Evolutionary conservation across 2,888 invertebrate species (phyloP).

Genomic region (Microchrysa polita): DNA sequence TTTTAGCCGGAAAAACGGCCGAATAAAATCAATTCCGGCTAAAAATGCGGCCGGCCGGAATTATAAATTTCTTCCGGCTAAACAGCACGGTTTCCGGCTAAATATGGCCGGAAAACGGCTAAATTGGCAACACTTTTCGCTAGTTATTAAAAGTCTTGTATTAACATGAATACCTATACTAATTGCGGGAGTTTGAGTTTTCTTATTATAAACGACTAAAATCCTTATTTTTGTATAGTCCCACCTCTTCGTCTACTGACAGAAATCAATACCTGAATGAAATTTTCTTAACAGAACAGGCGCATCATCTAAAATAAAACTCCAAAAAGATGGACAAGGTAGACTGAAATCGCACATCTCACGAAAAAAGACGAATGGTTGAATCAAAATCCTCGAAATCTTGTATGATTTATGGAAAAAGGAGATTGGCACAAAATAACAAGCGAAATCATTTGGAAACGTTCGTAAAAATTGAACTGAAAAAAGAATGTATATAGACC

Average conservation of each 20-base stretch:
- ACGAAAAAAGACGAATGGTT: background rate
- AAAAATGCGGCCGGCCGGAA: no score
- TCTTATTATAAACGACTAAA: no score
- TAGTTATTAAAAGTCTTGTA: no score
- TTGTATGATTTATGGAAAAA: slow-evolving; percentile 34
- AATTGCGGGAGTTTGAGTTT: no score
- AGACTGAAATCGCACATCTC: background rate
- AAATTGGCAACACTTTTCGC: no score
- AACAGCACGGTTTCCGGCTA: no score
- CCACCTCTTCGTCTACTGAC: slow-evolving; percentile 27
- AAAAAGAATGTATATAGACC: background rate
- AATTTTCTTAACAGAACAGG: slow-evolving; percentile 19
- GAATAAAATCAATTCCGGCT: no score
- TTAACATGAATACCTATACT: no score
- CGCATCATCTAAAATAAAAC: background rate
- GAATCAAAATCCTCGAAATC: slow-evolving; percentile 22
- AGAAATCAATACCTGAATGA: slow-evolving; percentile 13
- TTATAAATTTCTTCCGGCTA: no score
- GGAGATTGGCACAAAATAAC: slow-evolving; percentile 37
- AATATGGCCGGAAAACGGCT: no score
- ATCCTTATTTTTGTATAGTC: no score
- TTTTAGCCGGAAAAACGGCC: no score
- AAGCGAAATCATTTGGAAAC: slow-evolving; percentile 27
- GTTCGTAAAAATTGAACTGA: slow-evolving; percentile 3
- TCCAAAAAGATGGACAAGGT: background rate